phyloP scores from a whole-genome alignment of 2,797 vertebrate genomes.

The Enteromius radiatus region DNA sequence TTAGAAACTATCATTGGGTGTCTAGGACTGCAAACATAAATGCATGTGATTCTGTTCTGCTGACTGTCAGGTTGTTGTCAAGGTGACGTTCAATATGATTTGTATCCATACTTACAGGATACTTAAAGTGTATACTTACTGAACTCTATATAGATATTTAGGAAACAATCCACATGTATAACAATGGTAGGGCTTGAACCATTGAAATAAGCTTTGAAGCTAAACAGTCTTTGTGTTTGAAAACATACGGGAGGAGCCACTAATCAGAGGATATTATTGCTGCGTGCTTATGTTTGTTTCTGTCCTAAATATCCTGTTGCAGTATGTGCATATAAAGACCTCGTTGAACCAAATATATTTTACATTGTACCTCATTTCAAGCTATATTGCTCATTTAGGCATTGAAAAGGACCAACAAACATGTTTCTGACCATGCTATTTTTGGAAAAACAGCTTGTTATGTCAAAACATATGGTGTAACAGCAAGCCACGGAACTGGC shows the following conservation, averaged over 20 bases:
- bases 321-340: neutral
- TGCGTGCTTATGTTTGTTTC: neutral
- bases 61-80: conserved; percentile 10
- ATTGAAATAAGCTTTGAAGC: neutral
- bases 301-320: neutral
- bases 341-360: neutral
- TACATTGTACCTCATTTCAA: conserved; percentile 9
- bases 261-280: neutral
- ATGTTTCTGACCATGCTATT: conserved; percentile 3
- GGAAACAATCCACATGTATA: neutral
- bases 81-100: neutral
- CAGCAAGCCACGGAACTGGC: conserved; percentile 3
- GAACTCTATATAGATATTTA: neutral
- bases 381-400: neutral
- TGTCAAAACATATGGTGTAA: conserved; percentile 7
- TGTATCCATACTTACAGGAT: neutral
- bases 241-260: neutral
- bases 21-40: neutral
- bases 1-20: neutral
- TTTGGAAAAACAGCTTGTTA: conserved; percentile 9
- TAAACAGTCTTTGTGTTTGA: neutral
- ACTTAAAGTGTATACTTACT: neutral
- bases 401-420: conserved; percentile 15
- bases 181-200: neutral
- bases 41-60: neutral